Evolutionary conservation across 2,113 vertebrate genomes (phyloP), one percentile per base, ranked within the genome.

Genomic region (Dryoscopus gambensis): DNA sequence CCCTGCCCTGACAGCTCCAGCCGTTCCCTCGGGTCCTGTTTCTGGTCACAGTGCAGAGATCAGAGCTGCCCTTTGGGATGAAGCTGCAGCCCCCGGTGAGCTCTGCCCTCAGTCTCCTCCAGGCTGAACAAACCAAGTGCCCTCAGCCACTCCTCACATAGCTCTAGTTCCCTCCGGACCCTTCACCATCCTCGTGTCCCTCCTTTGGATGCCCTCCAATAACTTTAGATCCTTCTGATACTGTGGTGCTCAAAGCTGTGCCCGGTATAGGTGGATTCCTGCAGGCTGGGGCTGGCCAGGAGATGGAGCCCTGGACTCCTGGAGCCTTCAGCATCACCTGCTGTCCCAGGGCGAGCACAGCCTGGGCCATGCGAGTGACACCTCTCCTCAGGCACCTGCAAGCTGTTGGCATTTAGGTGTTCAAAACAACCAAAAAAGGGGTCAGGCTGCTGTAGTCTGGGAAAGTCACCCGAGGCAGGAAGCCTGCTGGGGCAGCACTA

Each of bases 11-110:
- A 4, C 37, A 59, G 53, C 46, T 67, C 44, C 44, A 30, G 52
- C 44, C 1, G 0, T 22, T 82, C 69, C 24, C 9, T 74, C 3
- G 7, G 7, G 20, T 52, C 13, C 52, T 46, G 13, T 44, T 15
- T 3, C 46, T 68, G 42, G 25, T 30, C 46, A 53, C n/a, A 30
- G 28, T 60, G 19, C 46, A 46, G 52, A 74, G 69, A 46, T 46
- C 6, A 4, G 60, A 60, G 46, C 27, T 44, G 44, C 11, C 17
- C 28, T 22, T n/a, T 0, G 0, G 24, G 39, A 15, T 40, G 33
- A 20, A 67, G 30, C n/a, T 68, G 46, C 53, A 40, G 28, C 11
- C 20, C 31, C 6, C 1, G 0, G 9, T 39, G 69, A 75, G 28
- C 6, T 68, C n/a, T 46, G 46, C 40, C n/a, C 24, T 75, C 77